Base-by-base conservation (phyloP, 2,797 vertebrate genomes). In the Scolopax rusticola region DNA sequence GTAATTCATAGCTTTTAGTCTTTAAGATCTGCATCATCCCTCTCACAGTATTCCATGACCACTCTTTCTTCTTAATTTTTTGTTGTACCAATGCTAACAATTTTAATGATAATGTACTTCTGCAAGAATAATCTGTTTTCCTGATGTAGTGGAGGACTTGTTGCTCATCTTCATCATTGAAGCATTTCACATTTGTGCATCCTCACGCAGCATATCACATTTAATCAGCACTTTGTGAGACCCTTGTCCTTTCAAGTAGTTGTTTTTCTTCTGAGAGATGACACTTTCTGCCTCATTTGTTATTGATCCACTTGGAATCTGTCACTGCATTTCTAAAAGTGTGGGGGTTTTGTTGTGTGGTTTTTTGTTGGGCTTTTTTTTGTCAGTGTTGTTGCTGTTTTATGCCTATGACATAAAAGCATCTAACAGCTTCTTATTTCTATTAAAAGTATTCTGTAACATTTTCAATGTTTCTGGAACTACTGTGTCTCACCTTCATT, bases 121-220 rank as follows among this genome's bases (percentile, higher is more conserved):
- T 82, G 30, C 38, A 91, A 87, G 84, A 95, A 76, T 61, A 48
- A 82, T 54, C 51, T 89, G 14, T 43, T 93, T 82, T 89, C n/a
- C 30, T 79, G 50, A 54, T 82, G 36, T 65, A 40, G 41, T 45
- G 17, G 15, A 92, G 25, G 27, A 67, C 54, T 56, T 50, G 45
- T 78, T 84, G 45, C 75, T 84, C 57, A 23, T 90, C 36, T 75
- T 90, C 75, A 74, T 84, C 75, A 45, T 1, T 60, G 87, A 87
- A 76, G n/a, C 48, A 70, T 83, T 89, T 96, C 89, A 70, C 48
- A 89, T 92, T 79, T 92, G 71, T 85, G 51, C 71, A 60, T 69
- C 74, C 60, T 83, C 56, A 83, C 1, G 2, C 43, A 83, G 60
- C 3, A 0, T 30, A 51, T 80, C 87, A 77, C 15, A 83, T 93